Evolutionary conservation across 1,140 invertebrate species (phyloP), one percentile per base, ranked within the genome.

Genomic region (Rhagoletis pomonella): DNA sequence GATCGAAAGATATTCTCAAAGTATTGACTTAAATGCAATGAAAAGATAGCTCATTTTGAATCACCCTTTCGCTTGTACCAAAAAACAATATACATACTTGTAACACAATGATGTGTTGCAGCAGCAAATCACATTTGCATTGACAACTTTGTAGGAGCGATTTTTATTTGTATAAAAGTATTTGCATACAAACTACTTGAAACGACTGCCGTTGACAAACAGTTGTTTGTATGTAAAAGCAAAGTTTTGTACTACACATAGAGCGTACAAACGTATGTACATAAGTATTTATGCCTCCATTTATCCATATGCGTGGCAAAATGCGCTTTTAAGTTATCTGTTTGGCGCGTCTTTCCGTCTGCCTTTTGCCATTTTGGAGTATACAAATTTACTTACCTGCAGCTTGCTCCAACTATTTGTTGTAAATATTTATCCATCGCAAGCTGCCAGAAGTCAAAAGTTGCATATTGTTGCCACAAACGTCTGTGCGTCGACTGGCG

Each of bases 71-170:
- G 42, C 17, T 17, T 44, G 12, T 42, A 17, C 5, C 17, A 9
- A 73, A 9, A 39, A 4, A 73, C 67, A 73, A 47, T 47, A 73
- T 29, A 44, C 39, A 47, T 39, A 29, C 29, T 1, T 29, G 42
- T 10, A 17, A 3, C 42, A 44, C 67, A 47, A 73, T 73, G 39
- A 73, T 73, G 67, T 73, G 67, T 73, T 73, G 64, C 64, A 42
- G 64, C 64, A 29, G 39, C 64, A 39, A 42, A 39, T 10, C 64
- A 4, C 64, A 67, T 67, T 67, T 67, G 64, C 64, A 67, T 67
- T 67, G 64, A 67, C 64, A 67, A 67, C 39, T 67, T 67, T 39
- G 64, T 67, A 42, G 29, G 64, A 42, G 29, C 64, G 64, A 67
- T 67, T 67, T 67, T 67, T 67, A 67, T 67, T 67, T 67, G 64